Base-by-base conservation (phyloP, 2,113 vertebrate genomes). In the Lutjanus erythropterus region DNA sequence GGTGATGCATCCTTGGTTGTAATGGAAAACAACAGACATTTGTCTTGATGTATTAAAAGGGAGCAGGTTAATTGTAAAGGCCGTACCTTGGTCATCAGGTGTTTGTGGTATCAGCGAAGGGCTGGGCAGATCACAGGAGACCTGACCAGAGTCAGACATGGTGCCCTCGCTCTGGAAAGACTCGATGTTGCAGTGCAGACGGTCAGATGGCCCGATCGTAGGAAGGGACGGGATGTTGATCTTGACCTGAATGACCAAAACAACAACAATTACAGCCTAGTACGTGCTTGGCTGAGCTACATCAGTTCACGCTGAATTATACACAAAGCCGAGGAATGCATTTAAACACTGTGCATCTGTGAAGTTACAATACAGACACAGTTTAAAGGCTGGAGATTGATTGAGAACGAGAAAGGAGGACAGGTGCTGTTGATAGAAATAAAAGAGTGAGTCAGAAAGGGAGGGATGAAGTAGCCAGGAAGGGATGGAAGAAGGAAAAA, bases 151-250 rank as follows among this genome's bases (percentile, higher is more conserved):
- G 64, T 88, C 91, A 6, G 86, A 78, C 88, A 92, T 92, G 31
- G 9, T 64, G 35, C 91, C 94, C 0, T 47, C 42, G 44, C 90
- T 93, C 0, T 21, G 6, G 65, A 81, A 86, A 1, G 50, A 65
- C 25, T 76, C 29, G 4, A 95, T 82, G 3, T 6, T 31, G 88
- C 95, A 95, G 9, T 53, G 85, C 41, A 95, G 89, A 41, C 52
- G 81, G 87, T 95, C 94, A 15, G 92, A 89, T 1, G 25, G 39
- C 55, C 88, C 86, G 27, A 94, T 92, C 29, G 52, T 5, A 42
- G 95, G 94, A 31, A 95, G 90, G 12, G 85, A 90, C 0, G 87
- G 91, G 50, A 95, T 80, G 79, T 88, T 92, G 84, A 95, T 94
- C 66, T 80, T 83, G 14, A 95, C 91, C 94, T 95, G 69, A 12